Evolutionary conservation across 2,797 vertebrate genomes (phyloP).

Genomic region (Salarias fasciatus): DNA sequence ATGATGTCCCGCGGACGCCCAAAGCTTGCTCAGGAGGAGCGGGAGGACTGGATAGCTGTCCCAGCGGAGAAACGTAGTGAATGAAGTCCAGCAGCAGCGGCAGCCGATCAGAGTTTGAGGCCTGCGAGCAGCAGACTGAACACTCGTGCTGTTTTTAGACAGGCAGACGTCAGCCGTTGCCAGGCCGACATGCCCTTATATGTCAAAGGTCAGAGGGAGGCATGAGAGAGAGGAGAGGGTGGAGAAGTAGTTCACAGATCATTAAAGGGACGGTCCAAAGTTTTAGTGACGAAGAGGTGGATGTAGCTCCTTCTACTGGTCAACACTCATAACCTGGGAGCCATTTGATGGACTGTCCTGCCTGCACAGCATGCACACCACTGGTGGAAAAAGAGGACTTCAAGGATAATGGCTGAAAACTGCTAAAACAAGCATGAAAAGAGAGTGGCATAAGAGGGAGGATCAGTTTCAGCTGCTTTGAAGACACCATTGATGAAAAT

Average conservation of each 20-base stretch:
- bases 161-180: slow-evolving; percentile 80
- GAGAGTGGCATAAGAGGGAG: no score
- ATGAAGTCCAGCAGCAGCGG: neutral
- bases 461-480: no score
- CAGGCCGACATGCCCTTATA: slow-evolving; percentile 90
- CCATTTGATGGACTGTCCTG: no score
- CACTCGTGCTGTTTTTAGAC: slow-evolving; percentile 90
- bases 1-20: slow-evolving; percentile 64
- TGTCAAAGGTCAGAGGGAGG: slow-evolving; percentile 80
- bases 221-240: slow-evolving; percentile 7
- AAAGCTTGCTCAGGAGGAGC: no score
- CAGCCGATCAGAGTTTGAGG: neutral
- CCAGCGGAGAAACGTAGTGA: neutral
- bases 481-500: no score
- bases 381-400: no score
- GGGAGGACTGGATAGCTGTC: neutral
- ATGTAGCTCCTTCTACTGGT: slow-evolving; percentile 32
- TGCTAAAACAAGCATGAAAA: no score
- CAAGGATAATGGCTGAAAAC: no score
- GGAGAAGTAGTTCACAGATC: neutral
- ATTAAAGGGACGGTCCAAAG: no score
- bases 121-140: neutral
- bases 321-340: neutral
- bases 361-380: no score
- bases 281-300: neutral